phyloP scores from a whole-genome alignment of 1,140 invertebrate species.

The Drosophila saltans region DNA sequence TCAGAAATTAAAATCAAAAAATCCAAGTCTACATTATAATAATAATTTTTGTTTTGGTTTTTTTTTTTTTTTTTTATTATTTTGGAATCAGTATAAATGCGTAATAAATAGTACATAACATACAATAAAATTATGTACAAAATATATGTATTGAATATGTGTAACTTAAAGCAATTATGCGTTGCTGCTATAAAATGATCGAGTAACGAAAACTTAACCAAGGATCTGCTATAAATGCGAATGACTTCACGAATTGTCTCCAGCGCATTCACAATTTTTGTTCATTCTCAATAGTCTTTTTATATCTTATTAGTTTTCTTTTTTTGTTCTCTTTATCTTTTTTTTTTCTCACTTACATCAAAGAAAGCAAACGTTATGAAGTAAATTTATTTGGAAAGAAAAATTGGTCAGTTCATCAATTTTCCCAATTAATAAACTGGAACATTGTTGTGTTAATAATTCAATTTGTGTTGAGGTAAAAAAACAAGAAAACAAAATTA shows the following conservation, averaged over 20 bases:
- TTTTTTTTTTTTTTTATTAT: slow-evolving; percentile 21
- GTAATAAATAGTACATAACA: slow-evolving; percentile 42
- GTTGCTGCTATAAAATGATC: slow-evolving; percentile 29
- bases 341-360: slow-evolving; percentile 17
- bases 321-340: neutral
- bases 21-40: slow-evolving; percentile 45
- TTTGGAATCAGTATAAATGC: slow-evolving; percentile 33
- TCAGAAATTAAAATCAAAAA: slow-evolving; percentile 31
- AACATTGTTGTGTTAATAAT: slow-evolving; percentile 1
- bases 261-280: slow-evolving; percentile 12
- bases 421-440: neutral
- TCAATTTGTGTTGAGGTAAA: neutral
- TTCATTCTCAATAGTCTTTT: slow-evolving; percentile 2
- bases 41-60: slow-evolving; percentile 1
- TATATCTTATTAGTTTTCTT: neutral
- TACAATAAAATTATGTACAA: slow-evolving; percentile 51
- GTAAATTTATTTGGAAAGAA: slow-evolving; percentile 26
- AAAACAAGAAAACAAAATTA: neutral
- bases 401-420: slow-evolving; percentile 1
- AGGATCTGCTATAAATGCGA: slow-evolving; percentile 23
- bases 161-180: slow-evolving; percentile 36
- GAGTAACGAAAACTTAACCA: slow-evolving; percentile 21
- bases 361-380: slow-evolving; percentile 44
- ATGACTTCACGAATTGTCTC: slow-evolving; percentile 23
- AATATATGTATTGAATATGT: slow-evolving; percentile 31